Conservation (phyloP, 2,888 invertebrate species). For the Chloroclystis v-ata region DNA sequence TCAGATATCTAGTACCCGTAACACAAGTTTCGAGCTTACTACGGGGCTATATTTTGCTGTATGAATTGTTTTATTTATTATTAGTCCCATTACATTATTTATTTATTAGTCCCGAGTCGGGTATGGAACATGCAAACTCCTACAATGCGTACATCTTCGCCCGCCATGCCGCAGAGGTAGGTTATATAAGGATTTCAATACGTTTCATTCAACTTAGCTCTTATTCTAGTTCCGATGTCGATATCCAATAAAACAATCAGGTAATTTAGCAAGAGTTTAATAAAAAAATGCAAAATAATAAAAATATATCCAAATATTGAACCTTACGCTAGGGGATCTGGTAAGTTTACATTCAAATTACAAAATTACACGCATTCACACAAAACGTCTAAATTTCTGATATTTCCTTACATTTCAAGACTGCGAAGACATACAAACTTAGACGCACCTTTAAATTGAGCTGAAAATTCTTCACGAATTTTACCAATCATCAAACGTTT, state of each 20-base stretch:
- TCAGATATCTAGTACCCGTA: too few species aligned
- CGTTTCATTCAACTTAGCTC: too few species aligned
- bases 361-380: conserved; percentile 64
- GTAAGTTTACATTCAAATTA: conserved; percentile 63
- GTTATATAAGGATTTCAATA: too few species aligned
- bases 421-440: conserved; percentile 9
- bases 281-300: conserved; percentile 78
- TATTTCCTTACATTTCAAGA: conserved; percentile 1
- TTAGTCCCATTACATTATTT: too few species aligned
- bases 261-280: conserved; percentile 76
- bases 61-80: too few species aligned
- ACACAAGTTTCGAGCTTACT: too few species aligned
- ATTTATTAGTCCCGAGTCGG: too few species aligned
- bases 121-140: too few species aligned
- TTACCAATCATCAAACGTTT: background rate
- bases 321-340: conserved; percentile 69
- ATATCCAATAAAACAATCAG: conserved; percentile 39
- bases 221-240: too few species aligned
- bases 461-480: background rate
- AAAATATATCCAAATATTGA: conserved; percentile 77
- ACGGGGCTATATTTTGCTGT: too few species aligned
- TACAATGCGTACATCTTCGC: too few species aligned
- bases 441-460: background rate
- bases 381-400: conserved; percentile 26
- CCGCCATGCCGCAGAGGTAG: too few species aligned